Percentiles rank a stretch among this genome's conserved stretches.
Evolutionary conservation across 2,113 vertebrate genomes (phyloP).

Genomic region (Erythrocebus patas): DNA sequence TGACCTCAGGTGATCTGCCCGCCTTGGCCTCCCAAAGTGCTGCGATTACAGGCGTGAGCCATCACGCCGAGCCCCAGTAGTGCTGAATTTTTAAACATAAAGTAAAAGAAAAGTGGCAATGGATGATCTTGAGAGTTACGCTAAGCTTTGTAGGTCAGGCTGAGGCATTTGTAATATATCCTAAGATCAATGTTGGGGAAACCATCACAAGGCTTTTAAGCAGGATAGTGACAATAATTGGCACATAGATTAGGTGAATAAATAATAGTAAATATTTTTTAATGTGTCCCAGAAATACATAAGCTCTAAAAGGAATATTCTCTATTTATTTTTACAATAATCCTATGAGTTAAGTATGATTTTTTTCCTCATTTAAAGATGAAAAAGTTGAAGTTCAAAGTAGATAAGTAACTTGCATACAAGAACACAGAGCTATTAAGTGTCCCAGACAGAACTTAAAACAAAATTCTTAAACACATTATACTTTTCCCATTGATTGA

Average conservation of each 20-base stretch:
- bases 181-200: not conserved
- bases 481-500: not conserved
- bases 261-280: not conserved
- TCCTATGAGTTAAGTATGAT: not conserved
- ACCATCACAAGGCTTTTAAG: not conserved
- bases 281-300: not conserved
- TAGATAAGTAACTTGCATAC: not conserved
- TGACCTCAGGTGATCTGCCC: no score
- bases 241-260: not conserved
- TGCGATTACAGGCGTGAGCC: no score
- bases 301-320: not conserved
- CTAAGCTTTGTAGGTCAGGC: not conserved
- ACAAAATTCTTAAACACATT: not conserved
- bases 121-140: not conserved
- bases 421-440: not conserved
- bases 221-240: not conserved
- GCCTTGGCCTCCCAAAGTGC: no score
- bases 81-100: not conserved
- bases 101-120: not conserved
- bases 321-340: slow-evolving; percentile 3
- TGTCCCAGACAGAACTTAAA: not conserved
- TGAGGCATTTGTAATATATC: not conserved
- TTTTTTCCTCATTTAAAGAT: not conserved
- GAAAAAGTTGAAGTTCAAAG: not conserved
- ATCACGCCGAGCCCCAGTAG: no score